These are phyloP conservation scores for Adoxophyes honmai DNA, from an alignment of 1,140 invertebrate genomes.

Conservation along the genomic window DNA sequence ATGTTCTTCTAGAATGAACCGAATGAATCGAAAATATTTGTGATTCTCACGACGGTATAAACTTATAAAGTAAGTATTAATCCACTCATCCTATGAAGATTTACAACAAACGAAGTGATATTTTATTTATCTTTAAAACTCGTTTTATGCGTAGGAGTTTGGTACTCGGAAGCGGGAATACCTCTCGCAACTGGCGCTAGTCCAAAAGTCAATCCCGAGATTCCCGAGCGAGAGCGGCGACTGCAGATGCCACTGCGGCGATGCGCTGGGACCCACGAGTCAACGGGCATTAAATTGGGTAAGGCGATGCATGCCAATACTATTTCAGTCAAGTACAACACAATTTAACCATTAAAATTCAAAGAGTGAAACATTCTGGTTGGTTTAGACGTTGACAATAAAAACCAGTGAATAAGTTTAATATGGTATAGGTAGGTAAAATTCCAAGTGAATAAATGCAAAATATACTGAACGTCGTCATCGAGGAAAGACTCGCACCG, in stretches of 20 bases:
- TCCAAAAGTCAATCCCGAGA: slow-evolving; percentile 44
- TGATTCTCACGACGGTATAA: too few relatives aligned
- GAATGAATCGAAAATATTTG: too few relatives aligned
- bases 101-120: too few relatives aligned
- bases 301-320: slow-evolving; percentile 44
- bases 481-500: slow-evolving; percentile 41
- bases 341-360: neutral
- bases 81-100: too few relatives aligned
- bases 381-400: too few relatives aligned
- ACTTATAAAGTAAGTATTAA: too few relatives aligned
- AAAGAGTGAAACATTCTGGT: neutral
- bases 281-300: neutral
- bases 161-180: slow-evolving; percentile 63
- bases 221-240: slow-evolving; percentile 17
- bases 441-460: slow-evolving; percentile 6
- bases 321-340: slow-evolving; percentile 39
- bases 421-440: neutral
- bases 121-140: neutral
- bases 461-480: slow-evolving; percentile 33
- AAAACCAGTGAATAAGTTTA: too few relatives aligned
- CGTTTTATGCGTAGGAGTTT: slow-evolving; percentile 29
- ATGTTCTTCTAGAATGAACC: too few relatives aligned
- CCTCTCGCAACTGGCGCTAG: slow-evolving; percentile 41
- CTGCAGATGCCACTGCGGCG: neutral
- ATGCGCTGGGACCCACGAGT: neutral